Evolutionary conservation across 1,140 invertebrate genomes (phyloP).

Genomic region (Pseudomyrmex sp.): DNA sequence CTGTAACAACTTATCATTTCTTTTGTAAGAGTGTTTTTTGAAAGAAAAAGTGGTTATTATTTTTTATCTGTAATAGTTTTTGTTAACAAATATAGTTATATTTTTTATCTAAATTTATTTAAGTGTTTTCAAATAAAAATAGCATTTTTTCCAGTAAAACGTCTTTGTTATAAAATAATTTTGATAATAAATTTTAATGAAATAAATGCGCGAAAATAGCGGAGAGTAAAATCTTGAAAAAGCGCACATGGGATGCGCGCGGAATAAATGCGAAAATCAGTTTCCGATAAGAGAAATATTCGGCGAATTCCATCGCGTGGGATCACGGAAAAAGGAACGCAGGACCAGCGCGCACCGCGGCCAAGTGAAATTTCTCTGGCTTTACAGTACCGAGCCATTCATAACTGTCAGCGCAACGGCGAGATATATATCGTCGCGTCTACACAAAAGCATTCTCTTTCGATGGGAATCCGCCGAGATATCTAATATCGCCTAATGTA

Average conservation of each 20-base stretch:
- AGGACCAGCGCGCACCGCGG: not conserved
- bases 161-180: not conserved
- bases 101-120: not conserved
- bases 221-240: not conserved
- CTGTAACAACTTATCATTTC: not conserved
- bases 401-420: conserved; percentile 62
- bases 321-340: conserved; percentile 11
- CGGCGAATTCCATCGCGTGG: not conserved
- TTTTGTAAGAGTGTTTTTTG: not conserved
- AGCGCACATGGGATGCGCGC: not conserved
- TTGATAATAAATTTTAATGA: not conserved
- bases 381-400: conserved; percentile 55
- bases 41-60: not conserved
- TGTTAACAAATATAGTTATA: not conserved
- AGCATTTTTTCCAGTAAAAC: not conserved
- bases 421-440: conserved; percentile 41
- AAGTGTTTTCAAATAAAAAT: not conserved
- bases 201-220: not conserved
- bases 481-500: conserved; percentile 47
- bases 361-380: conserved; percentile 59
- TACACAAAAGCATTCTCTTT: conserved; percentile 64
- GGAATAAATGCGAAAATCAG: conserved; percentile 23
- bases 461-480: conserved; percentile 58
- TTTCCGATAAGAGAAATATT: conserved; percentile 62
- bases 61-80: conserved; percentile 3